These are phyloP conservation scores for Vicugna pacos DNA, from an alignment of 2,113 vertebrate species.

Conservation along the genomic window DNA sequence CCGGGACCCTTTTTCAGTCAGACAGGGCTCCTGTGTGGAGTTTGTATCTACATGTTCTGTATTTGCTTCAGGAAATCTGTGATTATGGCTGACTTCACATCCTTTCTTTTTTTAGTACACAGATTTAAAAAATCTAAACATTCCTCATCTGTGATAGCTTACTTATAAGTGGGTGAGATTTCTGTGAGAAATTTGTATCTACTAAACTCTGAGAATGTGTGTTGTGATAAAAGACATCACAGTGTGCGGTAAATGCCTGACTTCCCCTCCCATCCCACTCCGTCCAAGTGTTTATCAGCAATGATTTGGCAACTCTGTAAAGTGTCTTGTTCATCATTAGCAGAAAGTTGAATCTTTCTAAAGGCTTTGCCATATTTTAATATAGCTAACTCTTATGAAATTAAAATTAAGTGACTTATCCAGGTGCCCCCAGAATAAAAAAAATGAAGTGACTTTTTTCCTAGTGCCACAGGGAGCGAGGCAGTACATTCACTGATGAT, in stretches of 20 bases:
- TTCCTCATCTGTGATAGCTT: background rate
- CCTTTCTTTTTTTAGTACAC: background rate
- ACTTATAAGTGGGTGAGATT: background rate
- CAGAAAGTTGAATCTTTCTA: background rate
- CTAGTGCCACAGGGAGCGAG: background rate
- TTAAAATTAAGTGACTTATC: background rate
- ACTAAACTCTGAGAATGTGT: background rate
- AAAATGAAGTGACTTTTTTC: background rate
- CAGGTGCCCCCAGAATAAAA: too few species aligned
- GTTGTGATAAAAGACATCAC: background rate
- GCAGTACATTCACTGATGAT: background rate
- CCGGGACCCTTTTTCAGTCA: background rate
- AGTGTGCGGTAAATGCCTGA: background rate
- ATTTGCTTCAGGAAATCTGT: slow-evolving; percentile 21
- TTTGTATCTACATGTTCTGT: background rate
- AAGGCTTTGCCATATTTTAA: background rate
- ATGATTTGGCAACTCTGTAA: background rate
- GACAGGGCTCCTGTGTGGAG: background rate
- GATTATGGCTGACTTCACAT: background rate
- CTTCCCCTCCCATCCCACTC: background rate
- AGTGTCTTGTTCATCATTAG: background rate
- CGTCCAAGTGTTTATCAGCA: background rate
- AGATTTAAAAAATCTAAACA: background rate
- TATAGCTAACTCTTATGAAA: background rate
- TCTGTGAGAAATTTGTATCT: background rate